Evolutionary conservation across 1,140 invertebrate species (phyloP), one percentile per base, ranked within the genome.

Genomic region (Saccostrea glomerata): DNA sequence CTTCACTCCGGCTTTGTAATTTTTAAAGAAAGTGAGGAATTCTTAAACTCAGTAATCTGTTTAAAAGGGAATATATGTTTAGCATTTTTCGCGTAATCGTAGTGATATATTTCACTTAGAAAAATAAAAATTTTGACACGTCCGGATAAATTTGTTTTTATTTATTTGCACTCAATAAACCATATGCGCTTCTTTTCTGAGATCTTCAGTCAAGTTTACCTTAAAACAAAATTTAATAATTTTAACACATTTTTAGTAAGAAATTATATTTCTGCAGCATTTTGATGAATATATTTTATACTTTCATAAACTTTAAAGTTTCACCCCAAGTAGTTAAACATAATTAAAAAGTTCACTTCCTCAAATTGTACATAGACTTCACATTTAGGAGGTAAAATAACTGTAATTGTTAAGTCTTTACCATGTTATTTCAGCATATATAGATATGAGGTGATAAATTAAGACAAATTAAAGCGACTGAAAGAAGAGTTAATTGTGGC

Each of bases 81-180:
- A 77, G 15, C 25, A 77, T 15, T 63, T 36, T 77, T 36, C 70
- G 25, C 25, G 70, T 77, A 13, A 77, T 77, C 11, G 12, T 13
- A 15, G 25, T 4, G 25, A 77, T 77, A 30, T 36, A 77, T 77
- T 77, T 77, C 70, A 77, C 23, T 77, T 30, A 77, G 13, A 36
- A 77, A 77, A 77, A 77, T 77, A 77, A 15, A 77, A 77, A 77
- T 9, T n/a, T 77, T 77, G 70, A 77, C 70, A 77, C 70, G 12
- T 77, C 70, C 70, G 70, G 70, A 77, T 77, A 77, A 77, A 77
- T 4, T 15, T 0, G 23, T 30, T 73, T 73, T 9, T 77, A 4
- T 77, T 77, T 77, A 77, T 77, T 36, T 77, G 30, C 25, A 77
- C 70, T 25, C 25, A 36, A 30, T 17, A 77, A 77, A 40, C 30